Evolutionary conservation across 1,140 invertebrate genomes (phyloP), one percentile per base, ranked within the genome.

Genomic region (Rhyacophila brunnea): DNA sequence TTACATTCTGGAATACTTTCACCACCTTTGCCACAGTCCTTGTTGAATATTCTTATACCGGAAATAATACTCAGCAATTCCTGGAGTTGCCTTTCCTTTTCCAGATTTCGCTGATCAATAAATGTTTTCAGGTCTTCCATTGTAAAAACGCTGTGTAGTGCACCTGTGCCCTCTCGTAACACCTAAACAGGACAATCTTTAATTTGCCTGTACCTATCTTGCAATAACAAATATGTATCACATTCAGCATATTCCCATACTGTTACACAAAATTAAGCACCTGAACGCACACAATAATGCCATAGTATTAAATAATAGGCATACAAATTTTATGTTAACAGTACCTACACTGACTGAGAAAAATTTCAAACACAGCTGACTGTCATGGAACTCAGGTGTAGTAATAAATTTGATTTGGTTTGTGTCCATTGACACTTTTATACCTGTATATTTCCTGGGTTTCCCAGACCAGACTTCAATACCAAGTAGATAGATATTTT

Each of bases 121-220:
- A 89, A 91, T 4, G 81, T 74, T 40, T 79, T 79, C 10, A 91
- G 68, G 66, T 91, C 90, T 1, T 83, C 81, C 46, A 83, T 77
- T 4, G 85, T 82, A 66, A 90, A 87, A 6, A 91, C 82, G 70
- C 88, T 91, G 66, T 88, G 86, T 11, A 91, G 69, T 0, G 88
- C 87, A 34, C 83, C 79, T 55, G 82, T 74, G 3, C 80, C 82
- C 71, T 87, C 84, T 70, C 79, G 75, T 59, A 78, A 68, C 2
- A 80, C 80, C 79, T 82, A 59, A 35, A 4, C 67, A 65, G 2
- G 2, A 18, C 6, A 46, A 19, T 20, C 44, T n/a, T n/a, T n/a
- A n/a, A n/a, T n/a, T n/a, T n/a, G n/a, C n/a, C n/a, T n/a, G n/a
- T n/a, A n/a, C n/a, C n/a, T n/a, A n/a, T n/a, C n/a, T n/a, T n/a